These are phyloP conservation scores for Matsumyia berberina DNA, from an alignment of 2,888 invertebrate species.

Conservation along the genomic window DNA sequence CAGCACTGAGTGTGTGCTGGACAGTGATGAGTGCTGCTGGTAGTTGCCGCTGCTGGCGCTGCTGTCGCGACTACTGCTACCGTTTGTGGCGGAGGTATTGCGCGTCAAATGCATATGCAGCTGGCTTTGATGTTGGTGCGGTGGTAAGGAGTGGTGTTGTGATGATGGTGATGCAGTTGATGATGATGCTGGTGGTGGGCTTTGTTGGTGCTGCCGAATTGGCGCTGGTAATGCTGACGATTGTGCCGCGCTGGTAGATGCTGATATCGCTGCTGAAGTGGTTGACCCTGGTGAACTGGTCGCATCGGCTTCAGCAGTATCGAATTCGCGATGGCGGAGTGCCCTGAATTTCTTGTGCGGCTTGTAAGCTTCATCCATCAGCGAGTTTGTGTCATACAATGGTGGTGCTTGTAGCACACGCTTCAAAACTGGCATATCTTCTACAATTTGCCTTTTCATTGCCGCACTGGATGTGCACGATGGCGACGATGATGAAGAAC, in stretches of 20 bases:
- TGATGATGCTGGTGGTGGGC: slow-evolving; percentile 79
- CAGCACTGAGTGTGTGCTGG: slow-evolving; percentile 94
- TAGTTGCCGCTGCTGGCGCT: slow-evolving; percentile 73
- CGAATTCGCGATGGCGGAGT: slow-evolving; percentile 91
- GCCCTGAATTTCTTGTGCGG: slow-evolving; percentile 98
- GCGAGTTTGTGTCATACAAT: slow-evolving; percentile 93
- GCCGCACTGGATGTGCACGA: slow-evolving; percentile 77
- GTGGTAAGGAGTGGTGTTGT: slow-evolving; percentile 75
- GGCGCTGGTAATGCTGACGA: slow-evolving; percentile 62
- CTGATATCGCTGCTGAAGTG: slow-evolving; percentile 64
- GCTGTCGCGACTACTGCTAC: slow-evolving; percentile 77
- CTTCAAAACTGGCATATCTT: slow-evolving; percentile 97
- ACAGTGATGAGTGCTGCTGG: slow-evolving; percentile 86
- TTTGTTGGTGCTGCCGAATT: slow-evolving; percentile 73
- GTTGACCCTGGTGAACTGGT: slow-evolving; percentile 78
- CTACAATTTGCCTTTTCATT: slow-evolving; percentile 87
- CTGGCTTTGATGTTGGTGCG: slow-evolving; percentile 81
- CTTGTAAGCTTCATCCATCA: slow-evolving; percentile 98
- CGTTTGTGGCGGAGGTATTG: slow-evolving; percentile 83
- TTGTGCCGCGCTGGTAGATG: slow-evolving; percentile 48
- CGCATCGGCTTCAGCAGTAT: slow-evolving; percentile 88
- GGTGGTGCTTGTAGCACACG: slow-evolving; percentile 96
- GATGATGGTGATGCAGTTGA: slow-evolving; percentile 73
- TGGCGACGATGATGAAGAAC: slow-evolving; percentile 77
- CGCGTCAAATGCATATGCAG: slow-evolving; percentile 86